Base-by-base conservation (phyloP, 2,888 invertebrate genomes). In the Brachyptera putata region DNA sequence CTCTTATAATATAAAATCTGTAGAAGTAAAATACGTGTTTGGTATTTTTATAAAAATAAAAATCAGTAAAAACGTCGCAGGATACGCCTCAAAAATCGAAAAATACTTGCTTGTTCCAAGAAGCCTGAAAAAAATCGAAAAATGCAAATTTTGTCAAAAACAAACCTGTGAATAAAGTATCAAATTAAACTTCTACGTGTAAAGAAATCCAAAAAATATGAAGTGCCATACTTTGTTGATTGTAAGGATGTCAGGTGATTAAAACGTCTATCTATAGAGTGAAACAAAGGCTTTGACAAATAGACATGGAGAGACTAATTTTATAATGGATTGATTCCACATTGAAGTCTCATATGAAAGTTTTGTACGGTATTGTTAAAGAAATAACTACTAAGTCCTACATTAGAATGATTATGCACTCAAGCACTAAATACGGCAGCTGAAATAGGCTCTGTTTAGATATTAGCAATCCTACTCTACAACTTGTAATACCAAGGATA, bases 151-250 rank as follows among this genome's bases (percentile, higher is more conserved):
- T 53, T 53, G 34, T 34, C 16, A 53, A 34, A 30, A 34, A 46
- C 46, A 46, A 24, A 21, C 53, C 53, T 53, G 53, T 53, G 46
- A 34, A 53, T 18, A 53, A 30, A 53, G 36, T 53, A 11, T 18
- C 34, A 53, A 53, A 53, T 36, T 34, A 36, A 46, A 16, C n/a
- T 24, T 53, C 37, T 22, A 11, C 22, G 53, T 13, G 34, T 34
- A 18, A 53, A 53, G 16, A 53, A 53, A 53, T 53, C 37, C 53
- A 62, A 61, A 62, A 64, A 66, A 71, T 73, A 74, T 73, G 72
- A 74, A 74, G 73, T 73, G 73, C 73, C 72, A 71, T 71, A 72
- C 70, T 70, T 68, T 58, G 53, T 53, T 53, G 53, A 46, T 22
- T 46, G 46, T 22, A 46, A 11, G 46, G 46, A 22, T 22, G 46